Evolutionary conservation across 1,140 invertebrate species (phyloP).

Genomic region (Drosophila subpulchrella): DNA sequence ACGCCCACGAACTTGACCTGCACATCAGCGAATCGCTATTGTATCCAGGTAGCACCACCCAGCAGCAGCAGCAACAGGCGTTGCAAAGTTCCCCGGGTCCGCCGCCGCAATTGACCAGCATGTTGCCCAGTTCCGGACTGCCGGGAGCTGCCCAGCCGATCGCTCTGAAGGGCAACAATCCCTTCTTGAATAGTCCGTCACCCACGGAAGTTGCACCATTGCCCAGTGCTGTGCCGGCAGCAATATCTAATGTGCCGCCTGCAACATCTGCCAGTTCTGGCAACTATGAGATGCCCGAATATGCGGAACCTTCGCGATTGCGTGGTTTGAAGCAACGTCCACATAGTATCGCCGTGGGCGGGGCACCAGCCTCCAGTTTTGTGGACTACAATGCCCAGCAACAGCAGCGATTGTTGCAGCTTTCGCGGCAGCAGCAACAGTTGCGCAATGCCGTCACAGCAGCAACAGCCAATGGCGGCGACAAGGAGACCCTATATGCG

Average conservation of each 20-base stretch:
- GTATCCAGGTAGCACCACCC: conserved; percentile 66
- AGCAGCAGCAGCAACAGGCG: conserved; percentile 53
- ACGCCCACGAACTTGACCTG: conserved; percentile 66
- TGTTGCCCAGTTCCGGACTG: conserved; percentile 62
- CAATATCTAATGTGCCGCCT: conserved; percentile 5
- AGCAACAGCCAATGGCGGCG: conserved; percentile 37
- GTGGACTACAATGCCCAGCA: conserved; percentile 77
- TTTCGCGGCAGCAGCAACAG: conserved; percentile 78
- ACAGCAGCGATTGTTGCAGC: conserved; percentile 76
- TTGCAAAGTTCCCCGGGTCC: conserved; percentile 65
- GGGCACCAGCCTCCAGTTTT: conserved; percentile 53
- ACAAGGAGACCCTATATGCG: conserved; percentile 77
- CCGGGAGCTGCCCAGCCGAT: conserved; percentile 72
- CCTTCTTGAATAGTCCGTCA: conserved; percentile 78
- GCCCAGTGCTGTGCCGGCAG: conserved; percentile 18
- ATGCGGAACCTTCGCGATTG: conserved; percentile 75
- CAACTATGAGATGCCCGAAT: conserved; percentile 77
- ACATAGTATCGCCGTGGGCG: conserved; percentile 75
- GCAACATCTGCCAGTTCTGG: conserved; percentile 22
- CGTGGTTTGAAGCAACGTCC: conserved; percentile 77
- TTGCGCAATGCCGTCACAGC: conserved; percentile 69
- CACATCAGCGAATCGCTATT: conserved; percentile 76
- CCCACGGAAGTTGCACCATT: conserved; percentile 59
- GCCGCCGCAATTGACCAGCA: conserved; percentile 72
- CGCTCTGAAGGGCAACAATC: conserved; percentile 79